Base-by-base conservation (phyloP, 2,113 vertebrate species). In the Jacana jacana region DNA sequence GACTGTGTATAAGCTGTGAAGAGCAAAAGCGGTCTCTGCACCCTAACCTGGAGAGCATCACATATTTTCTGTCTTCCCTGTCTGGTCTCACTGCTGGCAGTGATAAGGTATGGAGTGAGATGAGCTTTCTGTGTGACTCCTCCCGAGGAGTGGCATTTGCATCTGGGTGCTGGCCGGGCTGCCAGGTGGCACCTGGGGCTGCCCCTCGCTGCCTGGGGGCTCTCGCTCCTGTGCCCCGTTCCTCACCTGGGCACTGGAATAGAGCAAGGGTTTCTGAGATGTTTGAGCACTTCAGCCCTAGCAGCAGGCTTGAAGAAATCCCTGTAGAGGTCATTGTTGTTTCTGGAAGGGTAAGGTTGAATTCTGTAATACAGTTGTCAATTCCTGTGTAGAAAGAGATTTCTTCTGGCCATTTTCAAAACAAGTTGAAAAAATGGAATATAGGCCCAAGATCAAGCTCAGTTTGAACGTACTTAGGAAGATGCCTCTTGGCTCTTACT, bases 111-210 rank as follows among this genome's bases (percentile, higher is more conserved):
- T 44, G 70, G 51, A 78, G 37, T 54, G 72, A 37, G 27, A 8
- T 22, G 13, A 66, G 55, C 27, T 71, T 85, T 35, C 44, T 37
- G 17, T 75, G 80, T 78, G 55, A 52, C 30, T 30, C 22, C 8
- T 42, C 42, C 35, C 44, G 37, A 69, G 33, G 20, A n/a, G 22
- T 18, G 22, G 11, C 10, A 4, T 57, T 60, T 75, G 10, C 10
- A 88, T 35, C 16, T 30, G 16, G 49, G n/a, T 52, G 31, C 31
- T 73, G 64, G 17, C 30, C 39, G 11, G 49, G 20, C 55, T 77
- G 9, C 11, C 35, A 31, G 0, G 18, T 39, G 16, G 0, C 10
- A 7, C 33, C 22, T 54, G 51, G 54, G 22, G 22, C 42, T 72
- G n/a, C 28, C 28, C 18, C 52, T 42, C 7, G 46, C 17, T 31